phyloP scores from a whole-genome alignment of 2,113 vertebrate genomes.

The Uropsilus gracilis region DNA sequence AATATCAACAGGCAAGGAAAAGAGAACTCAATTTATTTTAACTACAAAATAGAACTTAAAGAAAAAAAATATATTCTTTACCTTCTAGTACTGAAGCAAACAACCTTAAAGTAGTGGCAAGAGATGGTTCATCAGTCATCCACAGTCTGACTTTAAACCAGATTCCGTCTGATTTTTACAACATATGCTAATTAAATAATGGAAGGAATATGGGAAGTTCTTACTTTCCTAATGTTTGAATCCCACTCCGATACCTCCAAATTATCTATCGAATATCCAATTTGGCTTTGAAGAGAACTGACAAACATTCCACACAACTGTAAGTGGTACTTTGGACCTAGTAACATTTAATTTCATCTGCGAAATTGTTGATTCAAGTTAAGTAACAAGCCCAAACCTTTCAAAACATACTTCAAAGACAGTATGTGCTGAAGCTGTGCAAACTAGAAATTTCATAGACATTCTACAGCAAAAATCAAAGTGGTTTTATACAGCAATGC shows the following conservation, averaged over 20 bases:
- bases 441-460: background rate
- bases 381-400: background rate
- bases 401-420: background rate
- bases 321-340: background rate
- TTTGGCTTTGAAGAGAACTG: background rate
- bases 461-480: background rate
- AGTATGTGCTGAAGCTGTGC: background rate
- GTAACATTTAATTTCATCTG: background rate
- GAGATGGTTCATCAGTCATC: background rate
- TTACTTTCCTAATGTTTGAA: background rate
- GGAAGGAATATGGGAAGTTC: background rate
- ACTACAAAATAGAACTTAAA: background rate
- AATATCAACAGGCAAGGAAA: background rate
- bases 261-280: background rate
- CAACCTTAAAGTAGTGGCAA: background rate
- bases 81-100: background rate
- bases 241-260: background rate
- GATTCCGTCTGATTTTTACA: background rate
- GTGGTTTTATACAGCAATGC: background rate
- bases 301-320: background rate
- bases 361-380: background rate
- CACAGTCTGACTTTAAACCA: background rate
- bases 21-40: background rate
- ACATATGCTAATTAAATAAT: background rate
- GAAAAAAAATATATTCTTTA: background rate